Base-by-base conservation (phyloP, 1,140 invertebrate genomes). In the Physella acuta region DNA sequence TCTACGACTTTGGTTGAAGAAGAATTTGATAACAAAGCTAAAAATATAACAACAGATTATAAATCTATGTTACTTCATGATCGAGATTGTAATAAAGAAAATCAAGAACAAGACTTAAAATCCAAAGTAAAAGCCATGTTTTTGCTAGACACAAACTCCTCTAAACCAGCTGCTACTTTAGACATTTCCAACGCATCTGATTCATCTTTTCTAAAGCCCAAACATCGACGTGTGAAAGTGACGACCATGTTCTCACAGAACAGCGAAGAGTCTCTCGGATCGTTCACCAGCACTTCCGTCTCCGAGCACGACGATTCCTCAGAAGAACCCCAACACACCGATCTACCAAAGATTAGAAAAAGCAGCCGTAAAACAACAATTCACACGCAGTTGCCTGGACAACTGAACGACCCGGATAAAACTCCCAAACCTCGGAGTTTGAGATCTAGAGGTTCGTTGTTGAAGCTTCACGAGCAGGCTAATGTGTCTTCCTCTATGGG, bases 401-500 rank as follows among this genome's bases (percentile, higher is more conserved):
- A n/a, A n/a, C n/a, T n/a, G n/a, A n/a, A n/a, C n/a, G n/a, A n/a
- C n/a, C n/a, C n/a, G n/a, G n/a, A n/a, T n/a, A n/a, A n/a, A n/a
- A n/a, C n/a, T n/a, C n/a, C n/a, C n/a, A 39, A 24, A 28, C n/a
- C n/a, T 0, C 36, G 36, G n/a, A 17, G 14, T 1, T 31, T 64
- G 31, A 28, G 49, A 24, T 30, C 11, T 64, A 28, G 62, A 31
- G 28, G 52, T 30, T 64, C 26, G 2, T 52, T 64, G 20, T n/a
- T 52, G 26, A 64, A 24, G 33, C 62, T 64, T 5, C 62, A 64
- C 49, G 62, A 64, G 16, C 62, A 64, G 49, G 24, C 30, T 1
- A 61, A 61, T 8, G 24, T 61, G 2, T 44, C 24, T 44, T 44
- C 39, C 20, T 44, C 39, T 8, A 44, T 44, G 39, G 39, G 39